phyloP scores from a whole-genome alignment of 1,140 invertebrate species.

The Cydia amplana region DNA sequence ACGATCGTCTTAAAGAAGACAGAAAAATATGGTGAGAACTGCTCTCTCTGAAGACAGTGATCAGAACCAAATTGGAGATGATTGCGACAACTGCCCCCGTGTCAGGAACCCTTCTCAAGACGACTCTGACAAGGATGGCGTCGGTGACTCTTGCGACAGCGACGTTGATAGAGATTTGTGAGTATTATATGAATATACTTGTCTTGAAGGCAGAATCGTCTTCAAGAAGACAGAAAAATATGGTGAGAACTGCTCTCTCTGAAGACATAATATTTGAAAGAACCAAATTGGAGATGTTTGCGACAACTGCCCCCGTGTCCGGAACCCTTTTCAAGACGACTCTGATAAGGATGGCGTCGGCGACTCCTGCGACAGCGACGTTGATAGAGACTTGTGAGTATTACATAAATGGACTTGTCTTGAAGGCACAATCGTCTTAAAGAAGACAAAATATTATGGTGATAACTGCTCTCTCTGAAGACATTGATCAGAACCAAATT shows the following conservation, averaged over 20 bases:
- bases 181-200: too few species aligned
- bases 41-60: constrained; percentile 75
- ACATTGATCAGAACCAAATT: constrained; percentile 84
- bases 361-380: constrained; percentile 93
- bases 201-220: too few species aligned
- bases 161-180: constrained; percentile 83
- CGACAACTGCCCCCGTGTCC: constrained; percentile 94
- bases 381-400: constrained; percentile 89
- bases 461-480: constrained; percentile 92
- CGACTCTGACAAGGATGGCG: constrained; percentile 89
- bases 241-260: constrained; percentile 94
- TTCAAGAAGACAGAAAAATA: too few species aligned
- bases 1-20: constrained; percentile 86
- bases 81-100: constrained; percentile 95
- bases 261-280: constrained; percentile 82
- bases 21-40: too few species aligned
- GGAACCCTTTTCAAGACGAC: constrained; percentile 92
- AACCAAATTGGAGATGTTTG: constrained; percentile 93
- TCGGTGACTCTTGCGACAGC: constrained; percentile 91
- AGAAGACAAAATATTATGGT: too few species aligned
- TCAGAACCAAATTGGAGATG: constrained; percentile 89
- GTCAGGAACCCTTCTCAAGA: constrained; percentile 91
- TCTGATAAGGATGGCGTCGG: constrained; percentile 89
- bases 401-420: background rate
- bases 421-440: too few species aligned